Conservation (phyloP, 2,113 vertebrate genomes). For the Callaeas wilsoni region DNA sequence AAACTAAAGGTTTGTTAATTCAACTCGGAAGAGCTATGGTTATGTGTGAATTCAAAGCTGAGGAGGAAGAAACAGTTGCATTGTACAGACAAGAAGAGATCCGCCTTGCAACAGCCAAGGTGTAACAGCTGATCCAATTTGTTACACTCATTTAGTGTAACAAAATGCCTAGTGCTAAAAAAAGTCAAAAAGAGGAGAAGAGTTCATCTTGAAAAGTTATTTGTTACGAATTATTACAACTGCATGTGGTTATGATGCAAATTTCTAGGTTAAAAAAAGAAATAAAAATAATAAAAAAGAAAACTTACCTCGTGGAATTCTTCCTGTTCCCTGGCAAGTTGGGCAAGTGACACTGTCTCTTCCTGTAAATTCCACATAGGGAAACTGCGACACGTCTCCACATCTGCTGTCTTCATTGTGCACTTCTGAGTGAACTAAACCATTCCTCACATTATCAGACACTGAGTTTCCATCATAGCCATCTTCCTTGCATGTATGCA, state of each 20-base stretch:
- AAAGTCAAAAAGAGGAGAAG: background rate
- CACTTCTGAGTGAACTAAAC: conserved; percentile 67
- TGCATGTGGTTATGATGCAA: background rate
- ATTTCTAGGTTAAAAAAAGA: background rate
- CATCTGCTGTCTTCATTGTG: conserved; percentile 80
- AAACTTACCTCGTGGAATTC: conserved; percentile 90
- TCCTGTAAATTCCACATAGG: conserved; percentile 96
- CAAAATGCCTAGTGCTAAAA: background rate
- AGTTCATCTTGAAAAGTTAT: background rate
- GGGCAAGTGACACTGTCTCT: conserved; percentile 96
- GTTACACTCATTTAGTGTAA: background rate
- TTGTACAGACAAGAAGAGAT: background rate
- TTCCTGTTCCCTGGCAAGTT: conserved; percentile 95
- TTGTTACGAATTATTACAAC: background rate
- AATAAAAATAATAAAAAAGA: background rate
- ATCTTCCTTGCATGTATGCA: conserved; percentile 78
- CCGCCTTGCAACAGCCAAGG: background rate
- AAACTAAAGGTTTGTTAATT: background rate
- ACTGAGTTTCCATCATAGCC: conserved; percentile 70
- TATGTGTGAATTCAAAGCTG: background rate
- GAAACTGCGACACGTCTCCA: conserved; percentile 94
- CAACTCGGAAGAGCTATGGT: background rate
- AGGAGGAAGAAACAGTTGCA: background rate
- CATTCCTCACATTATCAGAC: conserved; percentile 71
- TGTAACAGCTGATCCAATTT: background rate